Base-by-base conservation (phyloP, 2,797 vertebrate species). In the Phaenicophaeus curvirostris region DNA sequence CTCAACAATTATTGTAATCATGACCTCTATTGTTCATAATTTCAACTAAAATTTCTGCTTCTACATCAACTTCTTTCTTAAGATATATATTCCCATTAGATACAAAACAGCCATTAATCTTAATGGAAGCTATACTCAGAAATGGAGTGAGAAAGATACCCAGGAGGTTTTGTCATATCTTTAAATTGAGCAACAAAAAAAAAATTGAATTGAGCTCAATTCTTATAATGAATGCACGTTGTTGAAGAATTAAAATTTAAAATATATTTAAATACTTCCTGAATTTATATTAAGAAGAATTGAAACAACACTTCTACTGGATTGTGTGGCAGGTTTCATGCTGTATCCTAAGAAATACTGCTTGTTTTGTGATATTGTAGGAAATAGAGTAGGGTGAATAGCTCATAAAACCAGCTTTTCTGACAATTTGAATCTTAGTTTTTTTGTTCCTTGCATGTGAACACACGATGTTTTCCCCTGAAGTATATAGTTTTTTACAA, bases 1-100 rank as follows among this genome's bases (percentile, higher is more conserved):
- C 65, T 91, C 85, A 84, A 89, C 90, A 96, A 95, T 96, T 96
- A 96, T 86, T 91, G 71, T 89, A 96, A 97, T 97, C 94, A 91
- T 96, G 95, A 93, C 87, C 80, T 88, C 79, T 69, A 94, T 76
- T 91, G 63, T 88, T 88, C 90, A 74, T 94, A 14, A 88, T 91
- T 96, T 91, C 46, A 71, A 91, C 74, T 96, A 78, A 96, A 89
- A 95, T 90, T 88, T 91, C 83, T 91, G 71, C 89, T 96, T 87
- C 68, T 96, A 59, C 76, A 78, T 94, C 72, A 87, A 37, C 69
- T 83, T 90, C 83, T 93, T 96, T 83, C 58, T 92, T 87, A 90
- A 78, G 80, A 95, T 95, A 81, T 48, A 95, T 92, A 94, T 92
- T 97, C 96, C 94, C 97, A 63, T 91, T 93, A 95, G 94, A 92